Percentiles rank a stretch among this genome's conserved stretches.
Evolutionary conservation across 2,113 vertebrate genomes (phyloP).

Genomic region (Opisthocomus hoazin): DNA sequence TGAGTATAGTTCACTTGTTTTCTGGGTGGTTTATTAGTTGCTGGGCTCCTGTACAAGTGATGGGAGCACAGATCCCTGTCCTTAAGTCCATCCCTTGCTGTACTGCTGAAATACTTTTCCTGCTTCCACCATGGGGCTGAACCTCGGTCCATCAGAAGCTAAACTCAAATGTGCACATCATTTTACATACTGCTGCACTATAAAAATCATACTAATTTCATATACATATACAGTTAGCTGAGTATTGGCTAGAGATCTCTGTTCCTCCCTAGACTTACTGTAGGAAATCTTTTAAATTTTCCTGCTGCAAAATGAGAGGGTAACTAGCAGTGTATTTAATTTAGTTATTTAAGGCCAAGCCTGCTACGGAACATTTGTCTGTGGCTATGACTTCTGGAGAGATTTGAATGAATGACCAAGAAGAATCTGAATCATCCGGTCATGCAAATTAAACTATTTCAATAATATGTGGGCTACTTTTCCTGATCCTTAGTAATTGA

Average conservation of each 20-base stretch:
- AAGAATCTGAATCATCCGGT: slow-evolving; percentile 47
- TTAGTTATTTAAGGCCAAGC: not conserved
- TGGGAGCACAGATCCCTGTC: not conserved
- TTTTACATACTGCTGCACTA: not conserved
- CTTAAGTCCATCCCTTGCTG: not conserved
- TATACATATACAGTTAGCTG: not conserved
- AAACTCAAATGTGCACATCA: not conserved
- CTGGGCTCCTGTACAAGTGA: not conserved
- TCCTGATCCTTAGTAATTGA: slow-evolving; percentile 59
- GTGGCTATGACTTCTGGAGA: not conserved
- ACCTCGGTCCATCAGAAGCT: not conserved
- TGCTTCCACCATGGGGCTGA: not conserved
- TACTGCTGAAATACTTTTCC: not conserved
- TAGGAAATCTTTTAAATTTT: not conserved
- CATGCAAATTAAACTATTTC: slow-evolving; percentile 57
- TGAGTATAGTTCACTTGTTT: not conserved
- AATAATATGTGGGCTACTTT: slow-evolving; percentile 48
- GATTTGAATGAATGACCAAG: slow-evolving; percentile 46
- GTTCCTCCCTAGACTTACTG: not conserved
- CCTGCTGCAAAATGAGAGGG: not conserved
- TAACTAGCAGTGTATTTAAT: slow-evolving; percentile 18
- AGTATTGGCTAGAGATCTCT: not conserved
- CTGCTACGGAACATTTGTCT: not conserved
- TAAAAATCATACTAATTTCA: not conserved
- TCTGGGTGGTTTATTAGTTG: not conserved